phyloP scores from a whole-genome alignment of 2,113 vertebrate genomes.

The Rostratula benghalensis region DNA sequence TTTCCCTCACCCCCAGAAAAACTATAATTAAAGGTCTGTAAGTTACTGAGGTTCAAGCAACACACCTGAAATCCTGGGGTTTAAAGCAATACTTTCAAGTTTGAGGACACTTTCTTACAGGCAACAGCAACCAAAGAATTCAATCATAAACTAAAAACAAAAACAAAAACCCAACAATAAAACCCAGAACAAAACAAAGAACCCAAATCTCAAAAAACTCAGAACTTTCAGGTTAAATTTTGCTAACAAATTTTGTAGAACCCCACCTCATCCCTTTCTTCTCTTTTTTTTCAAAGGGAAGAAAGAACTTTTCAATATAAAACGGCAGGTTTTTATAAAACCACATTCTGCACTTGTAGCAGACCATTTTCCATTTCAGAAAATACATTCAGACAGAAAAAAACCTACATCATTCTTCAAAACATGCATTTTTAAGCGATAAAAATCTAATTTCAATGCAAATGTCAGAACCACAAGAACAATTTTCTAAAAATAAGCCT shows the following conservation, averaged over 20 bases:
- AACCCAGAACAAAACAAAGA: no score
- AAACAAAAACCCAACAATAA: no score
- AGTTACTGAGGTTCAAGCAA: not conserved
- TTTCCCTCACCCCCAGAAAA: not conserved
- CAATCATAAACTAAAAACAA: not conserved
- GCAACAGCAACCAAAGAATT: not conserved
- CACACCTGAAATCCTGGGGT: not conserved
- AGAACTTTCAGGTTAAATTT: not conserved
- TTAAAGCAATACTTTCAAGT: not conserved
- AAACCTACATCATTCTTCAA: not conserved
- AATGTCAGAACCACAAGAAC: not conserved
- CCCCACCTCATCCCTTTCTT: rapidly evolving
- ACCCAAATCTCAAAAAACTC: not conserved
- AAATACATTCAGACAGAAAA: not conserved
- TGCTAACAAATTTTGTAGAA: not conserved
- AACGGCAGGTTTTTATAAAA: not conserved
- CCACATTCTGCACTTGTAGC: not conserved
- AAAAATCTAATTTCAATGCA: not conserved
- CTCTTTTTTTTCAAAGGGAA: not conserved
- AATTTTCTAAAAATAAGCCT: not conserved
- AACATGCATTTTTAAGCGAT: not conserved
- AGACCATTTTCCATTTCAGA: not conserved
- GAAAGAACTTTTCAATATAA: not conserved
- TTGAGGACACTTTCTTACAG: not conserved
- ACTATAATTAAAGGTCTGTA: not conserved